Conservation (phyloP, 1,140 invertebrate species). For the Microplitis demolitor region DNA sequence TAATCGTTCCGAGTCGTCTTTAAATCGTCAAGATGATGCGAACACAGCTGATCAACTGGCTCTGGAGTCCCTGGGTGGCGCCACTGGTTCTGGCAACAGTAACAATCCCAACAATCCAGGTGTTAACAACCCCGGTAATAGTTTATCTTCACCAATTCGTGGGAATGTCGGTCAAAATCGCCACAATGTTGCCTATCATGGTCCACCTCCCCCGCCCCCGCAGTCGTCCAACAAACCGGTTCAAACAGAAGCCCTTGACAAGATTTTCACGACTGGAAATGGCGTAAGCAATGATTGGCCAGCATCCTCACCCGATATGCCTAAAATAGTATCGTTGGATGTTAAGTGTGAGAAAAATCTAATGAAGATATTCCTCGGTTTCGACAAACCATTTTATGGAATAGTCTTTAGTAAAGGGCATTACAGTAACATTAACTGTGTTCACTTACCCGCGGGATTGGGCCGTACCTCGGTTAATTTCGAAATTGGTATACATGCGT, state of each 20-base stretch:
- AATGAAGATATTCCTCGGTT: conserved; percentile 91
- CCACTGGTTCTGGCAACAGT: conserved; percentile 60
- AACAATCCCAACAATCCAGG: conserved; percentile 47
- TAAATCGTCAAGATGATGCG: conserved; percentile 46
- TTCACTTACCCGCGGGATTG: conserved; percentile 85
- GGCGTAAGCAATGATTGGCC: conserved; percentile 74
- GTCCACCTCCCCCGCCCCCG: conserved; percentile 68
- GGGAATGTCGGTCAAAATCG: conserved; percentile 58
- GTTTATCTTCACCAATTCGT: conserved; percentile 58
- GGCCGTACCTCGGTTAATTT: conserved; percentile 86
- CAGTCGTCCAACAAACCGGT: conserved; percentile 53
- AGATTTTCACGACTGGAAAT: conserved; percentile 58
- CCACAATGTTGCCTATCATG: conserved; percentile 68
- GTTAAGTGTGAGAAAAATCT: conserved; percentile 93
- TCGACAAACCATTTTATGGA: conserved; percentile 93
- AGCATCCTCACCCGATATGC: conserved; percentile 80
- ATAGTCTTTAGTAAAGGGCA: conserved; percentile 93
- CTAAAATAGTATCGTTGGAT: conserved; percentile 87
- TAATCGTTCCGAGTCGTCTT: conserved; percentile 34
- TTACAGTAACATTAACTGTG: conserved; percentile 90
- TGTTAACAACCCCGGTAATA: conserved; percentile 60
- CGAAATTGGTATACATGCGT: conserved; percentile 88
- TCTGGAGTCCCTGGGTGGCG: conserved; percentile 67
- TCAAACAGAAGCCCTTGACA: conserved; percentile 65
- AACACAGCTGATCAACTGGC: conserved; percentile 68